Evolutionary conservation across 2,113 vertebrate genomes (phyloP).

Genomic region (Marcusenius ussheri): DNA sequence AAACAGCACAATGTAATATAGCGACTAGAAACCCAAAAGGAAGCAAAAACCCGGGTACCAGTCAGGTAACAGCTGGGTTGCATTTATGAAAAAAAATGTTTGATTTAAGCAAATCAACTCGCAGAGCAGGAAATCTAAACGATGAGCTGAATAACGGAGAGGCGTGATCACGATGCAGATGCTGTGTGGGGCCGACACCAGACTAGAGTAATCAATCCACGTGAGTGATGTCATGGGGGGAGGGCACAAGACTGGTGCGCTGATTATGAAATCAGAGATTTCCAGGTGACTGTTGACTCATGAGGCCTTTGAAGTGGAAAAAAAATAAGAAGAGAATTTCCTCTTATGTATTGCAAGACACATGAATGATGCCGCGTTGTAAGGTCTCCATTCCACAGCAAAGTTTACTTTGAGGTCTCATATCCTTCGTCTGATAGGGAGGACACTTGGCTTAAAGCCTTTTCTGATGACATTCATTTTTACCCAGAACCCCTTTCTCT

Average conservation of each 20-base stretch:
- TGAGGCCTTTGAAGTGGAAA: neutral
- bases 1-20: neutral
- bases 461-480: neutral
- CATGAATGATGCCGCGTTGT: neutral
- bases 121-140: neutral
- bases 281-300: neutral
- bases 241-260: neutral
- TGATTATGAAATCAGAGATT: conserved; percentile 6
- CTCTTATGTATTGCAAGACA: neutral
- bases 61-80: neutral
- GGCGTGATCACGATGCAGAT: neutral
- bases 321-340: neutral
- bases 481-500: neutral
- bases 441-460: neutral
- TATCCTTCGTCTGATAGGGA: neutral
- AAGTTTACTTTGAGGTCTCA: neutral
- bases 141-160: neutral
- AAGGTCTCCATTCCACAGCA: too few relatives aligned
- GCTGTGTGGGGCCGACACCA: neutral
- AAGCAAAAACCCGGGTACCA: neutral
- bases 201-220: neutral
- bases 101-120: neutral
- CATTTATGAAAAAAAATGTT: neutral
- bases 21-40: neutral
- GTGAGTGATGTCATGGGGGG: neutral